These are phyloP conservation scores for Drosophila anomalata DNA, from an alignment of 2,888 invertebrate genomes.

Conservation along the genomic window DNA sequence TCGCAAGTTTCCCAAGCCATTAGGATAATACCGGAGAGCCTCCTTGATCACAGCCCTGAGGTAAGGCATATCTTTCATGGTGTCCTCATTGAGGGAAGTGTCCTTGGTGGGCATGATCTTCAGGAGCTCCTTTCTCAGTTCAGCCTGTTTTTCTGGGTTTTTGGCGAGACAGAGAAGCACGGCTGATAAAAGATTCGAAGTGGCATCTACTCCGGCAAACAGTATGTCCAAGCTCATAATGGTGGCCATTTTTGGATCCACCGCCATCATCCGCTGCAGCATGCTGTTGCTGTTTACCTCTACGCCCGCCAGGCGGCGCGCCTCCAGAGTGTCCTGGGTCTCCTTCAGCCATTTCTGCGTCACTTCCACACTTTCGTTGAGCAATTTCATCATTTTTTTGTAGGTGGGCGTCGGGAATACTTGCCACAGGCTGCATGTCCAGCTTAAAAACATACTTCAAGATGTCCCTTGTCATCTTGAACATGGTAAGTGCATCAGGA, in stretches of 20 bases:
- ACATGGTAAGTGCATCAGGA: constrained; percentile 63
- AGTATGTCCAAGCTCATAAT: constrained; percentile 89
- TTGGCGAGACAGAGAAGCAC: constrained; percentile 86
- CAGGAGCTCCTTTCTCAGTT: constrained; percentile 86
- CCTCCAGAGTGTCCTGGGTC: constrained; percentile 56
- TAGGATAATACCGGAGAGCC: constrained; percentile 86
- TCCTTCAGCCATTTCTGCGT: constrained; percentile 78
- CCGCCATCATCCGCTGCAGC: constrained; percentile 86
- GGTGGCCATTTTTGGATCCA: constrained; percentile 86
- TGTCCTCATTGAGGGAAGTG: constrained; percentile 83
- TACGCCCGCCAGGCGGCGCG: constrained; percentile 57
- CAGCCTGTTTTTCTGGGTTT: constrained; percentile 87
- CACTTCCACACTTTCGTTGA: constrained; percentile 67
- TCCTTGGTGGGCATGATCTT: constrained; percentile 83
- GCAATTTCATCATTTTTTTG: constrained; percentile 61
- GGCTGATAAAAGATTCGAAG: constrained; percentile 36
- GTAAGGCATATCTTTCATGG: constrained; percentile 85
- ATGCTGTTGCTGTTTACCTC: constrained; percentile 84
- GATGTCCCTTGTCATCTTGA: constrained; percentile 40
- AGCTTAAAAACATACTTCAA: constrained; percentile 83
- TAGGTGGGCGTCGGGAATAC: constrained; percentile 74
- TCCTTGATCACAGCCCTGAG: constrained; percentile 90
- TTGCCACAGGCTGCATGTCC: constrained; percentile 82
- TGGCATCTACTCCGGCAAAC: constrained; percentile 88
- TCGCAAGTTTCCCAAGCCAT: constrained; percentile 16